Evolutionary conservation across 2,888 invertebrate species (phyloP).

Genomic region (Caenorhabditis sp.): DNA sequence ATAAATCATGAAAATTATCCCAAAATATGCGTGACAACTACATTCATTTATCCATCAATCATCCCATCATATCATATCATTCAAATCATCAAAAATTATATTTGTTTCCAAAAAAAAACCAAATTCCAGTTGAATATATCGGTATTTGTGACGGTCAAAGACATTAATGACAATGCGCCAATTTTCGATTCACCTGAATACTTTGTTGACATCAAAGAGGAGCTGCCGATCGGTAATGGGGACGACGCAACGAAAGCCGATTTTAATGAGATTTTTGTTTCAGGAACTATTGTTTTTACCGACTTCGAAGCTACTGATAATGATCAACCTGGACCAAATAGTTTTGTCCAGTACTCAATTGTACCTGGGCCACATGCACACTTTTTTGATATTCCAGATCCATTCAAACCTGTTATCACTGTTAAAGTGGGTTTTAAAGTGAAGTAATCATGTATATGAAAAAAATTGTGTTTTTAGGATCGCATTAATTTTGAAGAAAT

Average conservation of each 20-base stretch:
- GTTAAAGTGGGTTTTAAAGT: conserved; percentile 47
- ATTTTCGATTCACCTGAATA: conserved; percentile 63
- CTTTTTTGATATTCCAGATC: conserved; percentile 62
- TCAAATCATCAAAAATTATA: too few species aligned
- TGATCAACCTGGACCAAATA: conserved; percentile 69
- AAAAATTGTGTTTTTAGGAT: conserved; percentile 36
- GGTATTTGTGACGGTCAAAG: conserved; percentile 66
- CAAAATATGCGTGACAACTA: background rate
- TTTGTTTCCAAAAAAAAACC: conserved; percentile 5
- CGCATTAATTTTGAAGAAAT: conserved; percentile 66
- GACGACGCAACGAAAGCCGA: background rate
- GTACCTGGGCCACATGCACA: conserved; percentile 46
- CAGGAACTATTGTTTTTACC: conserved; percentile 65
- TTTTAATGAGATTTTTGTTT: conserved; percentile 2
- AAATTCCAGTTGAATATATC: conserved; percentile 64
- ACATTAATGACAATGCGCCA: conserved; percentile 70
- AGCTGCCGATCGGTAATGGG: conserved; percentile 59
- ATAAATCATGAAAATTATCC: background rate
- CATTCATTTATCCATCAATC: background rate
- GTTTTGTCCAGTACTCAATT: conserved; percentile 65
- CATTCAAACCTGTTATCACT: conserved; percentile 59
- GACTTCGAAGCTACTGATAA: conserved; percentile 66
- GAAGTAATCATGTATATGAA: background rate
- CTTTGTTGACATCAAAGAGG: conserved; percentile 62
- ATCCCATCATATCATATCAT: background rate